Evolutionary conservation across 2,888 invertebrate species (phyloP), one percentile per base, ranked within the genome.

Genomic region (Clistopyga incitator): DNA sequence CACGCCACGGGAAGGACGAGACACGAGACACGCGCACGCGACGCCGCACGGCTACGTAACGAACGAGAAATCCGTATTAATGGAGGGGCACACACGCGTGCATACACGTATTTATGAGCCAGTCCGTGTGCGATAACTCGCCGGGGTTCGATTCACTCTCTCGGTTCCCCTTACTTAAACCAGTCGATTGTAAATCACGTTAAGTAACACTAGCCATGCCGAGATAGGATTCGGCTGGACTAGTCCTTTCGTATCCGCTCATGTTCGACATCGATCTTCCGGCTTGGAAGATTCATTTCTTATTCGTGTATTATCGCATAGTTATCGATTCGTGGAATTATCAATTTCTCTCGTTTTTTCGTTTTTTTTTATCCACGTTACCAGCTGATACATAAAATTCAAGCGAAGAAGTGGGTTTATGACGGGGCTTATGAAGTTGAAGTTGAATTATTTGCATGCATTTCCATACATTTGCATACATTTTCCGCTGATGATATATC

Each of bases 31-130:
- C n/a, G n/a, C n/a, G 78, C 83, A 77, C 77, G 75, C 61, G 45
- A 74, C 11, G 72, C 42, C 47, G 25, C 52, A 64, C 68, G 71
- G 76, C 34, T 72, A 76, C 80, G 72, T 80, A 80, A 81, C 84
- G 81, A 84, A 67, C 68, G 65, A 84, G 84, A 84, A 85, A 85
- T 86, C 81, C 81, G 83, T 80, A 85, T 85, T 84, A 84, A 85
- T 84, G 71, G 74, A 59, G 25, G 78, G 61, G 50, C 23, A 75
- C 61, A 61, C 34, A 56, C 50, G 52, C 42, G 59, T 77, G 64
- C 54, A 56, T 70, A 25, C 34, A 61, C 72, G 68, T 74, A 83
- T 74, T 80, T 81, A 82, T 82, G 65, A 71, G 34, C 65, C 29
- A 50, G 38, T 23, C 29, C 38, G 70, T 52, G 64, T 45, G 81